These are phyloP conservation scores for Ophion costatus DNA, from an alignment of 2,888 invertebrate species.

Conservation along the genomic window DNA sequence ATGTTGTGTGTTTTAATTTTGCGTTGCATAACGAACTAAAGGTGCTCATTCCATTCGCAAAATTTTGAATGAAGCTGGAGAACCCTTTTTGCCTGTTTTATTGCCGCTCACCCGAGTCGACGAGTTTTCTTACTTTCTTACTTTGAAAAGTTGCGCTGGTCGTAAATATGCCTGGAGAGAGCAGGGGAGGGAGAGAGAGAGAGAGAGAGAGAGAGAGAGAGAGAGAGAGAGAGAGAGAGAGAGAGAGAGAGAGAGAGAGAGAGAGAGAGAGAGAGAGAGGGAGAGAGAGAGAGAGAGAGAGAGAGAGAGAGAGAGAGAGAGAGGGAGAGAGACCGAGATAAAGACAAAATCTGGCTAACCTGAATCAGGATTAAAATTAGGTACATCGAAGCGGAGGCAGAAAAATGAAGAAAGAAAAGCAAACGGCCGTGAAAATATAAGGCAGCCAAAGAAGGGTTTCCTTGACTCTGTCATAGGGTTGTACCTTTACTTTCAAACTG, in stretches of 20 bases:
- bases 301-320: constrained; percentile 44
- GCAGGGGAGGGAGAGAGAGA: background rate
- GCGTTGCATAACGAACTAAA: background rate
- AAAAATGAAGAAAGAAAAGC: constrained; percentile 27
- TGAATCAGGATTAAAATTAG: constrained; percentile 44
- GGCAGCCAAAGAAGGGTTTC: constrained; percentile 17
- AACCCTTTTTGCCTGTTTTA: constrained; percentile 60
- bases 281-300: constrained; percentile 42
- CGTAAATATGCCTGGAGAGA: constrained; percentile 52
- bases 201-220: constrained; percentile 8
- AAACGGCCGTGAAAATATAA: constrained; percentile 15
- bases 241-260: constrained; percentile 44
- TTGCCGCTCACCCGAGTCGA: constrained; percentile 39
- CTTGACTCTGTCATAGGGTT: constrained; percentile 43
- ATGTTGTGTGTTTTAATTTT: too few species aligned
- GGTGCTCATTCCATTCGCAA: background rate
- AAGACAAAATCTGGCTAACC: constrained; percentile 9
- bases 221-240: constrained; percentile 42
- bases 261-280: constrained; percentile 7
- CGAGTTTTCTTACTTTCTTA: constrained; percentile 20
- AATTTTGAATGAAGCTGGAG: constrained; percentile 3
- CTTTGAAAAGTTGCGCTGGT: constrained; percentile 31
- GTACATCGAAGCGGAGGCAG: constrained; percentile 1
- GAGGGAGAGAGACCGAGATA: constrained; percentile 1
- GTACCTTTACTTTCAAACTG: constrained; percentile 38